Percentiles rank a stretch among this genome's conserved stretches.
Conservation (phyloP, 2,113 vertebrate genomes). For the Zosterops borbonicus region DNA sequence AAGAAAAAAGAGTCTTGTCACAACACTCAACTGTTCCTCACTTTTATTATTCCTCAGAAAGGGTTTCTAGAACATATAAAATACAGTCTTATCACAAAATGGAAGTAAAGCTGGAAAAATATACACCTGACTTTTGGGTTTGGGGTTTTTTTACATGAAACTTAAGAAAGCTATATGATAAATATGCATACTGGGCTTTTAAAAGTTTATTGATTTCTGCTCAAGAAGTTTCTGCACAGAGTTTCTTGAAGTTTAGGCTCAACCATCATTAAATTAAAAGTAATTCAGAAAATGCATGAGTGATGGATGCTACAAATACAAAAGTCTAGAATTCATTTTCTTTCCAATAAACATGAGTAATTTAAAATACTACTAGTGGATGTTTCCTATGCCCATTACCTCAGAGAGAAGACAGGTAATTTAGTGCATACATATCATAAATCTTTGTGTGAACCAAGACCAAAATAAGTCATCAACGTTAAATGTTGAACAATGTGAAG, state of each 20-base stretch:
- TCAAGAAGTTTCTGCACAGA: background rate
- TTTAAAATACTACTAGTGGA: background rate
- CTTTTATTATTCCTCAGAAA: background rate
- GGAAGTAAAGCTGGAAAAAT: background rate
- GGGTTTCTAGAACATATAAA: background rate
- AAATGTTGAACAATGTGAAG: background rate
- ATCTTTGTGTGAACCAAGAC: background rate
- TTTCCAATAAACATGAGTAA: background rate
- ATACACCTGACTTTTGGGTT: background rate
- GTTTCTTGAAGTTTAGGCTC: background rate
- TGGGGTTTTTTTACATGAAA: background rate
- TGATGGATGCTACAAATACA: background rate
- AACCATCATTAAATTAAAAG: background rate
- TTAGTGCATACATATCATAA: background rate
- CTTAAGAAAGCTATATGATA: background rate
- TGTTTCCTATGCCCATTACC: background rate
- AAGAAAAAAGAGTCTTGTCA: background rate
- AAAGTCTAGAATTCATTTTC: slow-evolving; percentile 2
- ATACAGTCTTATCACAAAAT: background rate
- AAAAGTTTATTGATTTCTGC: background rate
- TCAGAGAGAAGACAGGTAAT: background rate
- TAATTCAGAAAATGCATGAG: background rate
- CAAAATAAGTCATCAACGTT: background rate
- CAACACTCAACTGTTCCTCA: background rate
- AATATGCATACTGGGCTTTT: background rate